Percentiles rank a stretch among this genome's conserved stretches.
These are phyloP conservation scores for Dendroctonus valens DNA, from an alignment of 1,140 invertebrate genomes.

Conservation along the genomic window DNA sequence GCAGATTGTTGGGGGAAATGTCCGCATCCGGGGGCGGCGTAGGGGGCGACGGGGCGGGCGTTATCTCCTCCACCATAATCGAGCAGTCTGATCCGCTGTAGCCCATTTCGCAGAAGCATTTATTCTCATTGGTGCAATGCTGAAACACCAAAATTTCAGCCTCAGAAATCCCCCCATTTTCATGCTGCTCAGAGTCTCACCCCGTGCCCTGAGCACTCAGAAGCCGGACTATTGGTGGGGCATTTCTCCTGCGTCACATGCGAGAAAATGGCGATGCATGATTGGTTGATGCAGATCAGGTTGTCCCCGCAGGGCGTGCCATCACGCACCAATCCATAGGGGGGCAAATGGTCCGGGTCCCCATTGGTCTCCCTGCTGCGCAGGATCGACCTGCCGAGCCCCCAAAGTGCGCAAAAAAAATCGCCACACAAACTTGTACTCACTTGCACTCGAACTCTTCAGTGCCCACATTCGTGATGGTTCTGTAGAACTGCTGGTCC, in stretches of 20 bases:
- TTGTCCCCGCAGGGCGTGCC: conserved; percentile 90
- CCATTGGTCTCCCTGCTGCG: conserved; percentile 65
- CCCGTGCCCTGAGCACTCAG: conserved; percentile 91
- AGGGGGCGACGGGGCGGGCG: conserved; percentile 54
- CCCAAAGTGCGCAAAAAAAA: not conserved
- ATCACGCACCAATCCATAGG: conserved; percentile 78
- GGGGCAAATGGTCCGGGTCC: conserved; percentile 62
- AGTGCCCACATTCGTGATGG: conserved; percentile 82
- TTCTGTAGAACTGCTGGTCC: conserved; percentile 79
- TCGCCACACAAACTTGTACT: conserved; percentile 50
- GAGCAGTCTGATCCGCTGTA: conserved; percentile 91
- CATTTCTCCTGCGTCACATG: conserved; percentile 82
- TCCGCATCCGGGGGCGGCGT: conserved; percentile 50
- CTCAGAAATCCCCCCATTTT: not conserved
- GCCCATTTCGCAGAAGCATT: conserved; percentile 85
- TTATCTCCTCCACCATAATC: conserved; percentile 65
- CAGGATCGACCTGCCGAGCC: not conserved
- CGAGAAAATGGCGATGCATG: conserved; percentile 79
- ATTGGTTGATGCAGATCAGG: conserved; percentile 90
- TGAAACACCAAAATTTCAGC: conserved; percentile 50
- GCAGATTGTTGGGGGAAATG: conserved; percentile 52
- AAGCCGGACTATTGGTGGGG: conserved; percentile 81
- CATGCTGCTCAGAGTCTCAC: conserved; percentile 58
- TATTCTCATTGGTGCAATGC: conserved; percentile 91
- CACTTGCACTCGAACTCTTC: conserved; percentile 91